phyloP scores from a whole-genome alignment of 2,113 vertebrate species.

The Paramisgurnus dabryanus region DNA sequence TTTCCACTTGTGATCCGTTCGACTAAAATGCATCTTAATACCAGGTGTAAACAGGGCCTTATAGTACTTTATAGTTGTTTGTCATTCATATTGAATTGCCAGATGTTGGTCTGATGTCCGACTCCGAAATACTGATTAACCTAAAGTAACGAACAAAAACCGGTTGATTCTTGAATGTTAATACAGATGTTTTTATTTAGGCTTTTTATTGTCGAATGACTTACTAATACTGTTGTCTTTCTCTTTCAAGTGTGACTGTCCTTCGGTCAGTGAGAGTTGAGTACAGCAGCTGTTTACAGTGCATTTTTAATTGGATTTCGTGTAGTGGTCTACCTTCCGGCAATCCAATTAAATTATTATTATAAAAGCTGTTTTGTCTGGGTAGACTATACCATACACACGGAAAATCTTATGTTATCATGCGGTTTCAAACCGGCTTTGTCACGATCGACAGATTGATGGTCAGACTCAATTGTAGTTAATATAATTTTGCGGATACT shows the following conservation, averaged over 20 bases:
- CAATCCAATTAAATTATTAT: constrained; percentile 9
- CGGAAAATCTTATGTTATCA: too few species aligned
- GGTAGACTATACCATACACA: too few species aligned
- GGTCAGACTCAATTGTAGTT: not conserved
- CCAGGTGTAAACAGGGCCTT: too few species aligned
- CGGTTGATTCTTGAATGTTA: not conserved
- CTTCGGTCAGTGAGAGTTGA: not conserved
- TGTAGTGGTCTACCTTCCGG: constrained; percentile 3
- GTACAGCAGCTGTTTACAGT: too few species aligned
- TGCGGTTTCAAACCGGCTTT: too few species aligned
- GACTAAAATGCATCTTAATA: too few species aligned
- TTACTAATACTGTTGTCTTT: not conserved
- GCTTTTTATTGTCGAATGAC: not conserved
- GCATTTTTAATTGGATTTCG: too few species aligned
- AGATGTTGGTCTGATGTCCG: not conserved
- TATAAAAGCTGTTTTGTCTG: not conserved
- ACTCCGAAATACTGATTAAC: not conserved
- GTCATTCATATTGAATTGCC: not conserved
- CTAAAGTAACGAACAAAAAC: not conserved
- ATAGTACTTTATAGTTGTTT: not conserved
- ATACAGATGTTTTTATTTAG: not conserved
- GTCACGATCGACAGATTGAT: too few species aligned
- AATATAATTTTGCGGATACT: not conserved
- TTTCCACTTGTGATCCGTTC: too few species aligned
- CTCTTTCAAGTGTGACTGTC: not conserved